Evolutionary conservation across 2,797 vertebrate genomes (phyloP).

Genomic region (Margarornis squamiger): DNA sequence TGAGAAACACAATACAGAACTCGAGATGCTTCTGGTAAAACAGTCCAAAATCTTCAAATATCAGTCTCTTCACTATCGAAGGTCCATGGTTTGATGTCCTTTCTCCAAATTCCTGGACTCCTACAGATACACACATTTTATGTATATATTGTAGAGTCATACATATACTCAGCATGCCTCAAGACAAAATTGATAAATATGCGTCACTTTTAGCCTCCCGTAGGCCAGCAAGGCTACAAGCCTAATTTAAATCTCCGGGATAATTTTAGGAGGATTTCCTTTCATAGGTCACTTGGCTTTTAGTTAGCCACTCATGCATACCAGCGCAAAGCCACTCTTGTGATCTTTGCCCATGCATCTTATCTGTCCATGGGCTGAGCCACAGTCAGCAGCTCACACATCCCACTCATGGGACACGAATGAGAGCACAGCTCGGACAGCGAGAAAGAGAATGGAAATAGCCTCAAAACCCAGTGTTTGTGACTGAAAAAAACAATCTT

Average conservation of each 20-base stretch:
- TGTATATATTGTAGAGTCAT: neutral
- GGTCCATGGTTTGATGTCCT: too few species aligned
- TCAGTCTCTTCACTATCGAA: too few species aligned
- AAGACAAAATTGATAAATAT: neutral
- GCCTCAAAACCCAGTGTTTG: neutral
- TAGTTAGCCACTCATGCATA: neutral
- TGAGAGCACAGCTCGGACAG: neutral
- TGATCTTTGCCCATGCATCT: neutral
- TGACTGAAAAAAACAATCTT: neutral
- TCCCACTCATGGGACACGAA: neutral
- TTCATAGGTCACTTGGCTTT: neutral
- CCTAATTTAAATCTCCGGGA: neutral
- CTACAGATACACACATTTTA: neutral
- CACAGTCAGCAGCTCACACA: fast-evolving
- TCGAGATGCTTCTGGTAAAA: too few species aligned
- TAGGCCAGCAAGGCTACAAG: neutral
- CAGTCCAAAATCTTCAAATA: too few species aligned
- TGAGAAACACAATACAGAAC: too few species aligned
- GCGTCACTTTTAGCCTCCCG: neutral
- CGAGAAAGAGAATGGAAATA: neutral
- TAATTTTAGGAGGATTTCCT: neutral
- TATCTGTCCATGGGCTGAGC: neutral
- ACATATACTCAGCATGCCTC: neutral
- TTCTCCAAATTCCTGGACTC: too few species aligned
- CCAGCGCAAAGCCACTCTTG: neutral